Conservation (phyloP, 2,113 vertebrate genomes). For the Corvus hawaiiensis region DNA sequence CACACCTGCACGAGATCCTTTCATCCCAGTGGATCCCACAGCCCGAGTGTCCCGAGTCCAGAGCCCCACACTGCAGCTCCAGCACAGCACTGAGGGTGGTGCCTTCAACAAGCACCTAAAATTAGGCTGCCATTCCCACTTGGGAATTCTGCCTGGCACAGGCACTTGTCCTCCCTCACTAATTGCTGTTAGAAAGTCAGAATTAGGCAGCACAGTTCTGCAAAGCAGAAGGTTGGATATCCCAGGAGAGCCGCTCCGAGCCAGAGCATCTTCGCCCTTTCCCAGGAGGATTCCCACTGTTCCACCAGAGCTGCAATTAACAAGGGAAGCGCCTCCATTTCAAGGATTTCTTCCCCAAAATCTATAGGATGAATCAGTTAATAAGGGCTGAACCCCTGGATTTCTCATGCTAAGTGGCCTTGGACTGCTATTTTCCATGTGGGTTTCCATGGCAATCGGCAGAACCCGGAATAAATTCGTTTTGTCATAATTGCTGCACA, state of each 20-base stretch:
- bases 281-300: not conserved
- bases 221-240: not conserved
- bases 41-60: not conserved
- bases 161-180: conserved; percentile 11
- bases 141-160: conserved; percentile 19
- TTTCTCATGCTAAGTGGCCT: conserved; percentile 10
- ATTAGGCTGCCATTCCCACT: conserved; percentile 39
- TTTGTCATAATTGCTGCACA: conserved; percentile 48
- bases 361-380: not conserved
- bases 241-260: not conserved
- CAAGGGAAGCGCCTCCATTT: not conserved
- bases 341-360: not conserved
- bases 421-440: conserved; percentile 51
- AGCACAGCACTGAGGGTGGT: not conserved
- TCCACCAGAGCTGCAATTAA: not conserved
- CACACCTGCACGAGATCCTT: not conserved
- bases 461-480: conserved; percentile 33
- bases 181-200: conserved; percentile 23
- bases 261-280: not conserved
- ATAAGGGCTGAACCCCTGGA: not conserved
- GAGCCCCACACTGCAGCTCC: not conserved
- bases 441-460: conserved; percentile 71
- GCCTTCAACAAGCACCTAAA: conserved; percentile 25
- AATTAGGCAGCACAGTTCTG: not conserved
- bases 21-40: not conserved